Evolutionary conservation across 2,113 vertebrate species (phyloP).

Genomic region (Lutjanus erythropterus): DNA sequence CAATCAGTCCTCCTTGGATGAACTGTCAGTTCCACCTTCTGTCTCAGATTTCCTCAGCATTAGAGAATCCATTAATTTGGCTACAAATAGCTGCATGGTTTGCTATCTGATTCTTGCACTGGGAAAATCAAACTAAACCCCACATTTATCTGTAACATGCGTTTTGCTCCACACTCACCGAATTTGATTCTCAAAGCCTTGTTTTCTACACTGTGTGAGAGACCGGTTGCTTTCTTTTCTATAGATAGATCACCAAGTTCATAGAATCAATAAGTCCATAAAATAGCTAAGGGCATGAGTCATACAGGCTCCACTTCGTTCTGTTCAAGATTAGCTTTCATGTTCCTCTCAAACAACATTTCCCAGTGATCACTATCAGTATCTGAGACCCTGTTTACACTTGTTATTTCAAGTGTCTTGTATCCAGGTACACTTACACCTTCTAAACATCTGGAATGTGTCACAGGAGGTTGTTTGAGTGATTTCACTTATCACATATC

Average conservation of each 20-base stretch:
- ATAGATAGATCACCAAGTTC: slow-evolving; percentile 1
- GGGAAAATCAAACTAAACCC: background rate
- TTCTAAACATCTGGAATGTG: background rate
- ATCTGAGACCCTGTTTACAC: background rate
- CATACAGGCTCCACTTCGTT: slow-evolving; percentile 4
- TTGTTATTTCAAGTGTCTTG: background rate
- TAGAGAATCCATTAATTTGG: background rate
- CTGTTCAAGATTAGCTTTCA: background rate
- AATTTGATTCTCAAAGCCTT: background rate
- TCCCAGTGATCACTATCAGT: background rate
- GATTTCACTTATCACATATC: too few species aligned
- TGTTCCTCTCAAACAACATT: background rate
- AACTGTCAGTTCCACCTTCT: background rate
- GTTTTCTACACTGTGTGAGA: background rate
- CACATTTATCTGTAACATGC: background rate
- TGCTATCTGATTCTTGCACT: background rate
- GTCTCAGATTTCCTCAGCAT: slow-evolving; percentile 8
- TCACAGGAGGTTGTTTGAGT: background rate
- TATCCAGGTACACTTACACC: background rate
- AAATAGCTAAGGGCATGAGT: slow-evolving; percentile 11
- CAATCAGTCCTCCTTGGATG: background rate
- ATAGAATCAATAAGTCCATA: background rate
- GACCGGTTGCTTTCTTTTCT: background rate
- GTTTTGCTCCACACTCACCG: background rate
- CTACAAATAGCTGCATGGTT: background rate